These are phyloP conservation scores for Siphamia tubifer DNA, from an alignment of 2,113 vertebrate genomes.

Conservation along the genomic window DNA sequence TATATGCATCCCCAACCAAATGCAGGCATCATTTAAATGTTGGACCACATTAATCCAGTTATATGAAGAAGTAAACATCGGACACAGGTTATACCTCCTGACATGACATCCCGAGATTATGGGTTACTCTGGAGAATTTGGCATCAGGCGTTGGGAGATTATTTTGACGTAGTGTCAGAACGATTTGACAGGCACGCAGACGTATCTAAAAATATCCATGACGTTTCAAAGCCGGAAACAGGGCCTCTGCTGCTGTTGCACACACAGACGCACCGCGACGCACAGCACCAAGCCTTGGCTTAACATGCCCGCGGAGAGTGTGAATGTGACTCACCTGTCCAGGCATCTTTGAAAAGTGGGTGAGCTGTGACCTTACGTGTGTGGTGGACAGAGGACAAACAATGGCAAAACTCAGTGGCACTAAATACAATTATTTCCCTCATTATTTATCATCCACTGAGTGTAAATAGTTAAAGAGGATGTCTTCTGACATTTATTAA, in stretches of 20 bases:
- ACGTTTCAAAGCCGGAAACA: constrained; percentile 59
- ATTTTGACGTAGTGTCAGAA: constrained; percentile 66
- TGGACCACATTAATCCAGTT: not conserved
- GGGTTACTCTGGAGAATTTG: constrained; percentile 56
- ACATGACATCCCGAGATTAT: constrained; percentile 45
- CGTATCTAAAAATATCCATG: constrained; percentile 72
- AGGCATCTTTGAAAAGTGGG: constrained; percentile 4
- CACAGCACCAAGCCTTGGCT: constrained; percentile 8
- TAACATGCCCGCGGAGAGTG: not conserved
- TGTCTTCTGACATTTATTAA: no score
- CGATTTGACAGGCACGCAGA: constrained; percentile 69
- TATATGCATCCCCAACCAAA: no score
- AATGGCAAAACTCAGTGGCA: not conserved
- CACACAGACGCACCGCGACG: not conserved
- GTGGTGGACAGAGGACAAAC: not conserved
- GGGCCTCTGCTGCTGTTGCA: not conserved
- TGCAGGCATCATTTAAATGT: not conserved
- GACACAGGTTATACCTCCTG: constrained; percentile 24
- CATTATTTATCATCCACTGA: no score
- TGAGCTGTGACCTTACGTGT: constrained; percentile 22
- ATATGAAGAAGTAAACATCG: not conserved
- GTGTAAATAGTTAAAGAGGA: no score
- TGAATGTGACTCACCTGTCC: constrained; percentile 52
- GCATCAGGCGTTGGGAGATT: constrained; percentile 45
- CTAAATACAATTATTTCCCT: not conserved